Evolutionary conservation across 1,140 invertebrate genomes (phyloP).

Genomic region (Drosophila rhopaloa): DNA sequence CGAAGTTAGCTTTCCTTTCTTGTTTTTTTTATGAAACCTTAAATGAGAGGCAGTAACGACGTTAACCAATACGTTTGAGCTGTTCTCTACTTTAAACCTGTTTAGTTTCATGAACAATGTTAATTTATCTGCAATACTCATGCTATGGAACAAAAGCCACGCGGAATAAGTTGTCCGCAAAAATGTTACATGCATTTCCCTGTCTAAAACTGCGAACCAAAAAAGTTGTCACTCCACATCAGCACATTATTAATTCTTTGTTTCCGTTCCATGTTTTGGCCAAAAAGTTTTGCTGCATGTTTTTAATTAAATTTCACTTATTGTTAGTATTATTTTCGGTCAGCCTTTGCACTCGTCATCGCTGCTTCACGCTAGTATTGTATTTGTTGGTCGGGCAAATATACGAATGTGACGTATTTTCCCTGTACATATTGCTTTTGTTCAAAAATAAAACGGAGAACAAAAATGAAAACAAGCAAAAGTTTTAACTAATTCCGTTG

Average conservation of each 20-base stretch:
- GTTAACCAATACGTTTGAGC: no score
- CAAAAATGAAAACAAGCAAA: slow-evolving; percentile 42
- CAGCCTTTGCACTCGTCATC: slow-evolving; percentile 27
- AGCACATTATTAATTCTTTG: slow-evolving; percentile 36
- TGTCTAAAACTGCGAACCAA: background rate
- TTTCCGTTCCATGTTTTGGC: slow-evolving; percentile 15
- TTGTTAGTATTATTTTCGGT: slow-evolving; percentile 46
- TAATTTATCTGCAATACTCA: background rate
- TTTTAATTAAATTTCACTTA: slow-evolving; percentile 54
- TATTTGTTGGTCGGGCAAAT: slow-evolving; percentile 18
- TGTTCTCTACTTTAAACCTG: background rate
- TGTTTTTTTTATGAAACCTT: no score
- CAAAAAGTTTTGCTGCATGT: slow-evolving; percentile 31
- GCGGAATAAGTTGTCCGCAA: background rate
- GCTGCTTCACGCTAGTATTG: slow-evolving; percentile 14
- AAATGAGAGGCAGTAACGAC: no score
- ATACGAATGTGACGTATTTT: slow-evolving; percentile 57
- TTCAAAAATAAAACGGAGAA: slow-evolving; percentile 38
- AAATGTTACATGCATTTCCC: slow-evolving; percentile 8
- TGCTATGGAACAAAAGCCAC: background rate
- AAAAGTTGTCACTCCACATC: slow-evolving; percentile 37
- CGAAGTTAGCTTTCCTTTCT: no score
- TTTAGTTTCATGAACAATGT: background rate
- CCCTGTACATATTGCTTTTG: slow-evolving; percentile 23
- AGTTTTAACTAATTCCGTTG: slow-evolving; percentile 40